A percentile compares a stretch with the other conserved stretches of the same genome.
Conservation (phyloP, 2,797 vertebrate species). For the Danio kyathit region DNA sequence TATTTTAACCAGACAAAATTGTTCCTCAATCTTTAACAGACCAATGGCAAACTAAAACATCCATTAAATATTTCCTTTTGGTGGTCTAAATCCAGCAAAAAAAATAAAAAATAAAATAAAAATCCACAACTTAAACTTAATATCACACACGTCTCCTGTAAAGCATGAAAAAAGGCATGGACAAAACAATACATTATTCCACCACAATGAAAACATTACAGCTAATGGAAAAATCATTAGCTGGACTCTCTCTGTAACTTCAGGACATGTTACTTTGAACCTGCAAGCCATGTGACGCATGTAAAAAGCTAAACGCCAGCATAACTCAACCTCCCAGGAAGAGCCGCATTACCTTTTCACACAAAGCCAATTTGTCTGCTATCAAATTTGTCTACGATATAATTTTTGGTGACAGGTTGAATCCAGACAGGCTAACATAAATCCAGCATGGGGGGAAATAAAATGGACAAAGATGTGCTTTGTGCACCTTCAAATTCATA, state of each 20-base stretch:
- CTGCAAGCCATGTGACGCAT: conserved; percentile 12
- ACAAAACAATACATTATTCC: conserved; percentile 31
- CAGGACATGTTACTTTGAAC: conserved; percentile 17
- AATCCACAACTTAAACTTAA: neutral
- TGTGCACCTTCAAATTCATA: conserved; percentile 50
- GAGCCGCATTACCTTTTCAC: conserved; percentile 25
- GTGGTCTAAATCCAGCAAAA: neutral
- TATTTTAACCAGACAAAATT: too few species aligned
- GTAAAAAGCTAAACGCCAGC: conserved; percentile 24
- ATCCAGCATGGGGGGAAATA: conserved; percentile 34
- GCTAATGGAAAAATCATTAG: conserved; percentile 44
- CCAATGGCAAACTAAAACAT: neutral
- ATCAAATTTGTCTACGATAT: neutral
- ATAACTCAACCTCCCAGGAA: conserved; percentile 35
- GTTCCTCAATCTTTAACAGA: neutral
- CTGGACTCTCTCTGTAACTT: conserved; percentile 20
- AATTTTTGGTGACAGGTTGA: conserved; percentile 46
- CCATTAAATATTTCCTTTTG: neutral
- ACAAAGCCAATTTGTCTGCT: conserved; percentile 36
- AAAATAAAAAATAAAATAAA: neutral
- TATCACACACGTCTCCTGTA: neutral
- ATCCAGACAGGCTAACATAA: conserved; percentile 50
- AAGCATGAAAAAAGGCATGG: conserved; percentile 17
- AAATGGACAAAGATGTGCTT: conserved; percentile 54
- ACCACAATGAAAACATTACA: conserved; percentile 31